These are phyloP conservation scores for Planiliza haematocheilus DNA, from an alignment of 2,113 vertebrate genomes.

Conservation along the genomic window DNA sequence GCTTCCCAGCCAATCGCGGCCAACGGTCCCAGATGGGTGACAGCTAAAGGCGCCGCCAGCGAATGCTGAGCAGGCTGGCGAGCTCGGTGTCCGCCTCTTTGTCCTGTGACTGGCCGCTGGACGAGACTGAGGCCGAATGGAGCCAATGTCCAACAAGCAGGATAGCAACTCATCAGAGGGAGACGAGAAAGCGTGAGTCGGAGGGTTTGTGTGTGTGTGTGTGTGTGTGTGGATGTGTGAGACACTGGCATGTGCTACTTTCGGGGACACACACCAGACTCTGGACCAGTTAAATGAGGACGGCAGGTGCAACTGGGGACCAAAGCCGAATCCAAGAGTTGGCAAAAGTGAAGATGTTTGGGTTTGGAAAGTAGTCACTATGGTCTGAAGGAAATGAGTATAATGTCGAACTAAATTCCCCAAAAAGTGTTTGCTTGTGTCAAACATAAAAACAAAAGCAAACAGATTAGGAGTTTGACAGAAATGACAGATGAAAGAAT, in stretches of 20 bases:
- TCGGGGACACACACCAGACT: too few relatives aligned
- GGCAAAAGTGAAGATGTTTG: too few relatives aligned
- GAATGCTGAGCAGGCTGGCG: constrained; percentile 73
- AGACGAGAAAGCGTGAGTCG: constrained; percentile 80
- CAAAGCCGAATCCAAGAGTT: too few relatives aligned
- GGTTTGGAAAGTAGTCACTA: too few relatives aligned
- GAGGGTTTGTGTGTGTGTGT: constrained; percentile 4
- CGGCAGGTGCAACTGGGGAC: too few relatives aligned
- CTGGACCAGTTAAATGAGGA: too few relatives aligned
- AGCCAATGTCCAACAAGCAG: constrained; percentile 78
- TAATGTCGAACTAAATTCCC: too few relatives aligned
- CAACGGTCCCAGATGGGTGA: constrained; percentile 48
- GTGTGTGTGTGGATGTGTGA: background rate
- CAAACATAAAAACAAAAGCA: constrained; percentile 58
- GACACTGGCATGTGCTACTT: too few relatives aligned
- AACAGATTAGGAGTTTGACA: constrained; percentile 37
- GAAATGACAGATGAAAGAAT: constrained; percentile 36
- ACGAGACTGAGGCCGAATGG: constrained; percentile 66
- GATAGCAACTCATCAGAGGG: constrained; percentile 79
- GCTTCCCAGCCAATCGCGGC: constrained; percentile 39
- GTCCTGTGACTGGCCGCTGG: constrained; percentile 76
- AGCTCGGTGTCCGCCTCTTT: constrained; percentile 64
- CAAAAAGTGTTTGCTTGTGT: constrained; percentile 12
- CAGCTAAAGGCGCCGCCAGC: constrained; percentile 58
- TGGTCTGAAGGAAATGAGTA: too few relatives aligned